A percentile compares a stretch with the other conserved stretches of the same genome.
Conservation (phyloP, 2,888 invertebrate species). For the Chaitophorus viminalis region DNA sequence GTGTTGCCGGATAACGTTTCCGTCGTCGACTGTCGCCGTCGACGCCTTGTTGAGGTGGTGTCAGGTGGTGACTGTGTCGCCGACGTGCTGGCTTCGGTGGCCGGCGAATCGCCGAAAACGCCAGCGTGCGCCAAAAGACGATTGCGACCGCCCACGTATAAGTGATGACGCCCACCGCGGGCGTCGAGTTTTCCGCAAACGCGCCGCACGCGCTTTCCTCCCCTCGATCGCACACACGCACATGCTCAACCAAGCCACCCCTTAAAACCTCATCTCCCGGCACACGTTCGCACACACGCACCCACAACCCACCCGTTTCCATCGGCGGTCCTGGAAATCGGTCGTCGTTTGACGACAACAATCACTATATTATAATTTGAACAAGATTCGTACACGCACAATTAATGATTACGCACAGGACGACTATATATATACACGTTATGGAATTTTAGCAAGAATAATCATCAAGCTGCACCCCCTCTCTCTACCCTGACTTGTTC, state of each 20-base stretch:
- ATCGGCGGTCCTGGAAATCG: background rate
- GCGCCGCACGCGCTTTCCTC: background rate
- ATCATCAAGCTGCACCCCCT: no score
- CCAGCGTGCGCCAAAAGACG: constrained; percentile 52
- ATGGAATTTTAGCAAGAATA: no score
- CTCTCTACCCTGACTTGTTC: no score
- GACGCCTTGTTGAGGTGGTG: background rate
- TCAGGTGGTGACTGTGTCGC: constrained; percentile 20
- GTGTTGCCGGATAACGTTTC: constrained; percentile 40
- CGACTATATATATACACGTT: no score
- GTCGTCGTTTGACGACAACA: background rate
- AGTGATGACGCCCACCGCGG: constrained; percentile 48
- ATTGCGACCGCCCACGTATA: constrained; percentile 41
- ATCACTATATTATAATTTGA: no score
- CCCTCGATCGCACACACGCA: background rate
- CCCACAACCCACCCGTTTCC: background rate
- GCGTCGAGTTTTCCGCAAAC: constrained; percentile 41
- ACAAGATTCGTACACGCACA: background rate
- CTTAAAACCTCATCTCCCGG: background rate
- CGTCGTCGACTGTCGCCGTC: constrained; percentile 29
- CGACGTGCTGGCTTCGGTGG: constrained; percentile 18
- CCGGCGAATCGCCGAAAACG: constrained; percentile 55
- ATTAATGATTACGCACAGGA: no score
- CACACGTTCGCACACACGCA: background rate
- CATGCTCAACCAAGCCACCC: background rate